These are phyloP conservation scores for Cephus cinctus DNA, from an alignment of 1,140 invertebrate species.

Conservation along the genomic window DNA sequence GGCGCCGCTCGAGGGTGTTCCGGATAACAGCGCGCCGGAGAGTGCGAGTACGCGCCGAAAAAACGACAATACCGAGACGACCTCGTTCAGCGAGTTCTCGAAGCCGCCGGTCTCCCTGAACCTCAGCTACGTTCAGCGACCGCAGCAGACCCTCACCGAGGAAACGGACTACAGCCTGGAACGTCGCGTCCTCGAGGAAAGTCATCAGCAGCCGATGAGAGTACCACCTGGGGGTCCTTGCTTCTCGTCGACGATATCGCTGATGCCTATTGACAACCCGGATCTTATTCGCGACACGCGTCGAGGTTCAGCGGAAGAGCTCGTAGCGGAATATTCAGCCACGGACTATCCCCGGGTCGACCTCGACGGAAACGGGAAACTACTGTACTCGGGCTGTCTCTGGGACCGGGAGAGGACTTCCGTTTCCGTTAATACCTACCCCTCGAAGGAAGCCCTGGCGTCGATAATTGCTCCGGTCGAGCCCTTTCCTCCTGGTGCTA, in stretches of 20 bases:
- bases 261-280: slow-evolving; percentile 71
- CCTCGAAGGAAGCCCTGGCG: slow-evolving; percentile 74
- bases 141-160: slow-evolving; percentile 24
- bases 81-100: slow-evolving; percentile 38
- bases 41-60: slow-evolving; percentile 27
- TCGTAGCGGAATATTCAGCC: slow-evolving; percentile 24
- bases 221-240: slow-evolving; percentile 36
- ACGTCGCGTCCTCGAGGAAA: slow-evolving; percentile 31
- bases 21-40: slow-evolving; percentile 31
- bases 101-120: slow-evolving; percentile 40
- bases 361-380: slow-evolving; percentile 72
- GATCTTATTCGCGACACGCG: slow-evolving; percentile 78
- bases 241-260: slow-evolving; percentile 69
- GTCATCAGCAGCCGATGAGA: slow-evolving; percentile 9
- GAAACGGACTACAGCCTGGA: slow-evolving; percentile 34
- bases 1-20: slow-evolving; percentile 67
- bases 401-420: slow-evolving; percentile 46
- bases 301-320: slow-evolving; percentile 40
- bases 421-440: slow-evolving; percentile 59
- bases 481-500: slow-evolving; percentile 60
- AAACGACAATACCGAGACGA: slow-evolving; percentile 44
- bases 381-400: slow-evolving; percentile 65
- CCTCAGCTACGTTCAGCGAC: slow-evolving; percentile 41
- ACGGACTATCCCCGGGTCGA: slow-evolving; percentile 48
- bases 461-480: slow-evolving; percentile 37